A percentile compares a stretch with the other conserved stretches of the same genome.
Evolutionary conservation across 2,113 vertebrate genomes (phyloP).

Genomic region (Prunella fulvescens): DNA sequence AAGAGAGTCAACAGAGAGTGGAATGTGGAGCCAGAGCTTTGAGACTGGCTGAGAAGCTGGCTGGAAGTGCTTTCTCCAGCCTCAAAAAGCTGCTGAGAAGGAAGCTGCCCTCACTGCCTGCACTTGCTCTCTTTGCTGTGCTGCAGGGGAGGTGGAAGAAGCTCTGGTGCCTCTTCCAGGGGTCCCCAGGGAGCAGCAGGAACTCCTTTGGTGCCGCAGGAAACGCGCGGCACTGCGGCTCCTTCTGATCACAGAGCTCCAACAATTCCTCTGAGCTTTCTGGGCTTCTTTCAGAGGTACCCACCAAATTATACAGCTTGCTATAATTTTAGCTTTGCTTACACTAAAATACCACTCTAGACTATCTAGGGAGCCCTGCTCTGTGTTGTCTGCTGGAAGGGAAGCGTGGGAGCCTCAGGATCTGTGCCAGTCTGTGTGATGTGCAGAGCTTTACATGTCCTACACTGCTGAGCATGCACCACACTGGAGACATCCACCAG

Average conservation of each 20-base stretch:
- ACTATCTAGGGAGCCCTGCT: not conserved
- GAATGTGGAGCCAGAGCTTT: not conserved
- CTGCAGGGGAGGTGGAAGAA: not conserved
- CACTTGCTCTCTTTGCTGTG: not conserved
- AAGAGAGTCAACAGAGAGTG: not conserved
- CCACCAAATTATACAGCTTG: not conserved
- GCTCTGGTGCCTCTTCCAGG: not conserved
- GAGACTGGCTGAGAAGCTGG: not conserved
- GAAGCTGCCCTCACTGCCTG: not conserved
- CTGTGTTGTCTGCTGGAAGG: not conserved
- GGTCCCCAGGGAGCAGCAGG: not conserved
- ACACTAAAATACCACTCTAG: not conserved
- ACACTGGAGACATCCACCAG: not conserved
- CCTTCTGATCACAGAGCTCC: not conserved
- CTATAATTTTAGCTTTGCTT: not conserved
- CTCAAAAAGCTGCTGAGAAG: not conserved
- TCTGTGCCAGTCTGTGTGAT: not conserved
- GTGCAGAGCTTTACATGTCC: not conserved
- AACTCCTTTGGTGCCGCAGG: accelerated
- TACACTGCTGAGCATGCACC: not conserved
- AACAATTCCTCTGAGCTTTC: not conserved
- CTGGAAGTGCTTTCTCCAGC: not conserved
- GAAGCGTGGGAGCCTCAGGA: not conserved
- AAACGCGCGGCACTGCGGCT: accelerated
- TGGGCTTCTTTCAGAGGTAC: not conserved